These are phyloP conservation scores for Oikopleura vanhoeffeni DNA, from an alignment of 23 tunicate genomes.

Conservation along the genomic window DNA sequence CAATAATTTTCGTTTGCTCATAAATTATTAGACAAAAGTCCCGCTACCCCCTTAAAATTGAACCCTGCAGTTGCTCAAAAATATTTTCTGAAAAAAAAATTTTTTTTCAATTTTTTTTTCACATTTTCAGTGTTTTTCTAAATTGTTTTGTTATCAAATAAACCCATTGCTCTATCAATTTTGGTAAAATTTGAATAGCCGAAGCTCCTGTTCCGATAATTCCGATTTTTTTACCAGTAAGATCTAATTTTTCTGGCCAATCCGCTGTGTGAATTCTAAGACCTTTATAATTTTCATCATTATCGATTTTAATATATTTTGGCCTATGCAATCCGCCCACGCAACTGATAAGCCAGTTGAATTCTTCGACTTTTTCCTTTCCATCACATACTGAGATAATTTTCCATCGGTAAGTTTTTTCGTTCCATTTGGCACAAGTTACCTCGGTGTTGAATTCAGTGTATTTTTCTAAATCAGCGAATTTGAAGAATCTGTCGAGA, in stretches of 20 bases:
- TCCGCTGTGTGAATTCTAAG: neutral
- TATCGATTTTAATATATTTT: neutral
- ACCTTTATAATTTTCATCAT: neutral
- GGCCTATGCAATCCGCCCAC: neutral
- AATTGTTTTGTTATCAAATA: no score
- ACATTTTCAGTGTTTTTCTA: no score
- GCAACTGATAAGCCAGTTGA: neutral
- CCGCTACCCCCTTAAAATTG: no score
- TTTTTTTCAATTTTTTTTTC: no score
- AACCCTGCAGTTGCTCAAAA: no score
- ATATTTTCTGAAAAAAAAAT: no score
- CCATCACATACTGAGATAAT: neutral
- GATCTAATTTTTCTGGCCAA: neutral
- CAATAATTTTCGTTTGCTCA: no score
- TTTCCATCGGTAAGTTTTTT: neutral
- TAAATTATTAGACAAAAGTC: no score
- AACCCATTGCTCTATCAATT: no score
- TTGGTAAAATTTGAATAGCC: neutral
- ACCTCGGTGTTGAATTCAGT: neutral
- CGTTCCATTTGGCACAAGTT: neutral
- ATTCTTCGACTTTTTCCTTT: neutral
- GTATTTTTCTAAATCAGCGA: neutral
- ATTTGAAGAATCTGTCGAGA: neutral
- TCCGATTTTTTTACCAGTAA: neutral
- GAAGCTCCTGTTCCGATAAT: neutral